Evolutionary conservation across 2,113 vertebrate genomes (phyloP).

Genomic region (Melanerpes formicivorus): DNA sequence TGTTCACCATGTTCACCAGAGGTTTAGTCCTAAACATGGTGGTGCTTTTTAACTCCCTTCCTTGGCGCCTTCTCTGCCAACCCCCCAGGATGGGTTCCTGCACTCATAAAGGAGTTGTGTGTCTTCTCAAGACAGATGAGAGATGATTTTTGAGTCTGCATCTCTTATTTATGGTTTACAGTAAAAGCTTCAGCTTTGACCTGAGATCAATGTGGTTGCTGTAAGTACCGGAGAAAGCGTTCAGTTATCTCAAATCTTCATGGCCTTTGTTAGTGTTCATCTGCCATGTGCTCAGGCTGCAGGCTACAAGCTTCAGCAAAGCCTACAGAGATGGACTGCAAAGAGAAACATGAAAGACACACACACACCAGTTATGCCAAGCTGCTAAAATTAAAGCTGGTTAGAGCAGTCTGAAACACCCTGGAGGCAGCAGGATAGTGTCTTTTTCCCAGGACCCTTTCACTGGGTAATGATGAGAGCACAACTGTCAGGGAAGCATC

Average conservation of each 20-base stretch:
- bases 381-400: background rate
- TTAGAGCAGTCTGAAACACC: background rate
- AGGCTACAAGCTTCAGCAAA: background rate
- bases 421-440: background rate
- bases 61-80: background rate
- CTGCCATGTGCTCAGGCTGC: background rate
- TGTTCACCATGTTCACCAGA: background rate
- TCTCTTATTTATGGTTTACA: background rate
- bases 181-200: background rate
- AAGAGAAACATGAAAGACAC: background rate
- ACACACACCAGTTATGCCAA: background rate
- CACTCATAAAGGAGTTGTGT: background rate
- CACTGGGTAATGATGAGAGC: rapidly evolving
- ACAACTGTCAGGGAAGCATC: background rate
- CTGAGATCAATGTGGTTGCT: background rate
- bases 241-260: background rate
- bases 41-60: background rate
- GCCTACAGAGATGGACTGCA: background rate
- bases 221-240: background rate
- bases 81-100: background rate
- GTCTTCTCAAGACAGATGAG: background rate
- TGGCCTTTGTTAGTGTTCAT: background rate
- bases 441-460: background rate
- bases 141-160: background rate
- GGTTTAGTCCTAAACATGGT: background rate